Evolutionary conservation across 2,888 invertebrate genomes (phyloP), one percentile per base, ranked within the genome.

Genomic region (Mythimna albipuncta): DNA sequence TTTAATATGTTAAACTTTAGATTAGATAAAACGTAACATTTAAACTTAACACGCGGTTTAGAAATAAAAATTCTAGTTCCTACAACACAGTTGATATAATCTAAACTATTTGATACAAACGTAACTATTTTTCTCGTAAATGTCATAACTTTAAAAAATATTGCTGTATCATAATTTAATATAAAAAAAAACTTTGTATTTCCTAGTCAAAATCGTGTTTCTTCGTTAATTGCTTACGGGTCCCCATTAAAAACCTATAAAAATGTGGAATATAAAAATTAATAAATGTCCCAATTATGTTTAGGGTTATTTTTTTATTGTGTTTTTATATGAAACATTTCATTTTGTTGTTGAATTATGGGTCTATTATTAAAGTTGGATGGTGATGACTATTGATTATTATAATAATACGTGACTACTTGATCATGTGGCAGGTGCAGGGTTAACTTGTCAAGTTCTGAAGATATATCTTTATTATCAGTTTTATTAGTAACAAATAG

Each of bases 161-260:
- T 81, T 74, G 70, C 81, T 83, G 58, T 58, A 80, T 84, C 57
- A 64, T 75, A 57, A 58, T 67, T 75, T 47, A 19, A 2, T 32
- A 61, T 47, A 55, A 61, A 47, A 71, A 72, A 62, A 69, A 57
- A 32, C 32, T 35, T 38, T 65, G 10, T 67, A 67, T 65, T 69
- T 7, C 61, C 13, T 41, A 69, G 67, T 74, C 47, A 79, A 85
- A 76, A 68, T 63, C 61, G 64, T 82, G 79, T 76, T 83, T 71
- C 64, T 73, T 59, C 61, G 68, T 79, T 82, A 84, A 88, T 86
- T 85, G 74, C 81, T 68, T 38, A 72, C 57, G 72, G 74, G 67
- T 77, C 65, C 57, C 76, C 84, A 87, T 89, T 83, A 88, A 88
- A 88, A 85, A 77, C 35, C 79, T 82, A 82, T 89, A 86, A 89